These are phyloP conservation scores for Toxotes chatareus DNA, from an alignment of 2,113 vertebrate species.

Conservation along the genomic window DNA sequence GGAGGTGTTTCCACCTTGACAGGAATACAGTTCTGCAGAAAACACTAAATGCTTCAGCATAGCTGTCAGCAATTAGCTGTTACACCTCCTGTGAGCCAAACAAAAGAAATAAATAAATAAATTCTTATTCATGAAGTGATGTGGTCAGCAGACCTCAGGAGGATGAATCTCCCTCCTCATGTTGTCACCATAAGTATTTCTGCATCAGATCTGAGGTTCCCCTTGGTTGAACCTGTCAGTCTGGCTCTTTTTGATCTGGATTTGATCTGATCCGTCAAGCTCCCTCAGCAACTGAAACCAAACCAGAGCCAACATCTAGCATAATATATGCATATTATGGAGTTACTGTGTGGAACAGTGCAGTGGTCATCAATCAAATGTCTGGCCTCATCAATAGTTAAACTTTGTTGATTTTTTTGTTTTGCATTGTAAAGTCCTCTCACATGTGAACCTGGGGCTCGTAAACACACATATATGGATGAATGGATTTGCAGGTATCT, in stretches of 20 bases:
- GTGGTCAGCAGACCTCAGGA: neutral
- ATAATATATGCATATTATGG: neutral
- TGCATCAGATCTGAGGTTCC: neutral
- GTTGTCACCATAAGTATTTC: neutral
- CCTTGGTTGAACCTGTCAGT: constrained; percentile 2
- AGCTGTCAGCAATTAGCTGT: neutral
- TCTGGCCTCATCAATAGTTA: too few species aligned
- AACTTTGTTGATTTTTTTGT: too few species aligned
- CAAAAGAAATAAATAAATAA: neutral
- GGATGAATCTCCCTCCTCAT: neutral
- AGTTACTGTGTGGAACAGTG: neutral
- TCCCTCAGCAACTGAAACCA: neutral
- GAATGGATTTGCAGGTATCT: neutral
- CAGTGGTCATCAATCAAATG: neutral
- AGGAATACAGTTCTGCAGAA: constrained; percentile 20
- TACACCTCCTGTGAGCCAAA: neutral
- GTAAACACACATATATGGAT: neutral
- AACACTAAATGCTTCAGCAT: constrained; percentile 2
- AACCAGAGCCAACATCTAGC: neutral
- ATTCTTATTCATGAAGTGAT: neutral
- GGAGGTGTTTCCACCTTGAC: constrained; percentile 27
- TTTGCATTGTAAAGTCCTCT: too few species aligned
- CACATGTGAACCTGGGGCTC: neutral
- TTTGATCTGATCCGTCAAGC: neutral
- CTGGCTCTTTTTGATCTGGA: neutral